Base-by-base conservation (phyloP, 2,797 vertebrate species). In the Chelonia mydas region DNA sequence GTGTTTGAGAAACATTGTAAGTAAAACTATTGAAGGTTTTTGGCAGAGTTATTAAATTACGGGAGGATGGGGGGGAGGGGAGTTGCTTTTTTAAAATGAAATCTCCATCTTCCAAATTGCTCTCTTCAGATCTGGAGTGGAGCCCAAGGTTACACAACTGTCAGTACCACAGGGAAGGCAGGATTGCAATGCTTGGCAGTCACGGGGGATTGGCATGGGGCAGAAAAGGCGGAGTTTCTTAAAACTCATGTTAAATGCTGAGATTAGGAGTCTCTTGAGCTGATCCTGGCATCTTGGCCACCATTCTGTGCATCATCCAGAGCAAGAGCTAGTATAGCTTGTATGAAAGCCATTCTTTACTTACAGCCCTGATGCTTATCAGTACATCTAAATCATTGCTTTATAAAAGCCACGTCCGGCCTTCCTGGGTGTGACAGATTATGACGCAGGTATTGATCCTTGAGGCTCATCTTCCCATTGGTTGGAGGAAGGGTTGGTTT, bases 1-100 rank as follows among this genome's bases (percentile, higher is more conserved):
- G 27, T 2, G 2, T 77, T 33, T 80, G 53, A 80, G 82, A 90
- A 33, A 2, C 50, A 0, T 0, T 4, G 3, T 25, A 31, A 61
- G 72, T 47, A 72, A 72, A 11, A 41, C 19, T 41, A 12, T 68
- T 41, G n/a, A 88, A 85, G 84, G 85, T 0, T 23, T 51, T 50
- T 0, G 86, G 28, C 89, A 93, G 82, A 90, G 92, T 17, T 53
- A 65, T 0, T 27, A 28, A 59, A 3, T 41, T 72, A 68, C 15
- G 3, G 68, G 68, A 68, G 10, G 19, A 21, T 10, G 65, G 19
- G n/a, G 65, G 8, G 19, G n/a, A n/a, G 8, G 33, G 8, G 6
- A 6, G 90, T 90, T 83, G 72, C 10, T 2, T 45, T 4, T 93
- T 28, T 77, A 31, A 54, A 54, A 4, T 47, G n/a, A 61, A 25